These are phyloP conservation scores for Rhadinocentrus ornatus DNA, from an alignment of 2,797 vertebrate species.

Conservation along the genomic window DNA sequence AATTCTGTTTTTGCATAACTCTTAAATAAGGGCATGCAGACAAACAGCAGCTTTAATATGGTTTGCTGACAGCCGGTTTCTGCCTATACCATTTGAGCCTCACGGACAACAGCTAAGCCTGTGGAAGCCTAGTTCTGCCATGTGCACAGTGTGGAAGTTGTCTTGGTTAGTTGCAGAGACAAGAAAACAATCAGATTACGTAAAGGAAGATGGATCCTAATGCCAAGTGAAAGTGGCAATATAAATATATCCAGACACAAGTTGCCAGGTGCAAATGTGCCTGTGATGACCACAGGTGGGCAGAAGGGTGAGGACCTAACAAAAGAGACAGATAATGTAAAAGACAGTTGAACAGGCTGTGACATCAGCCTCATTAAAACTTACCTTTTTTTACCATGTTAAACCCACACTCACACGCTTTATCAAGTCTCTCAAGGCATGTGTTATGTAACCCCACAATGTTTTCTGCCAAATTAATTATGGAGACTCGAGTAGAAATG, in stretches of 20 bases:
- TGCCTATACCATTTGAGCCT: background rate
- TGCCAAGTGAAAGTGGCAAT: background rate
- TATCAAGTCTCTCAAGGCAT: constrained; percentile 35
- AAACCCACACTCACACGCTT: constrained; percentile 34
- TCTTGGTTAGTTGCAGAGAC: constrained; percentile 5
- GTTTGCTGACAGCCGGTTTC: background rate
- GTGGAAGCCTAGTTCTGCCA: background rate
- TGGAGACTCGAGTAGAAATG: constrained; percentile 50
- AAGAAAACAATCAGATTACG: constrained; percentile 3
- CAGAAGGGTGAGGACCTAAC: background rate
- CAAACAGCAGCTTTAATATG: background rate
- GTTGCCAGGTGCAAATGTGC: background rate
- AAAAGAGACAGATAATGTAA: constrained; percentile 4
- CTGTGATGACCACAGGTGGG: background rate
- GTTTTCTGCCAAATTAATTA: constrained; percentile 63
- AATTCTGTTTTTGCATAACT: too few relatives aligned
- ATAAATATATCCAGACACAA: background rate
- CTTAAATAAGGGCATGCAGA: background rate
- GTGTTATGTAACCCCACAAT: constrained; percentile 38
- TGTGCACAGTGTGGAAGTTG: background rate
- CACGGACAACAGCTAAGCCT: background rate
- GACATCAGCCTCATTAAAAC: constrained; percentile 56
- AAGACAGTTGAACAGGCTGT: constrained; percentile 9
- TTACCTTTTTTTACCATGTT: constrained; percentile 44
- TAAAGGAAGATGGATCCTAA: background rate